phyloP scores from a whole-genome alignment of 1,140 invertebrate species.

The Holcopasites calliopsidis region DNA sequence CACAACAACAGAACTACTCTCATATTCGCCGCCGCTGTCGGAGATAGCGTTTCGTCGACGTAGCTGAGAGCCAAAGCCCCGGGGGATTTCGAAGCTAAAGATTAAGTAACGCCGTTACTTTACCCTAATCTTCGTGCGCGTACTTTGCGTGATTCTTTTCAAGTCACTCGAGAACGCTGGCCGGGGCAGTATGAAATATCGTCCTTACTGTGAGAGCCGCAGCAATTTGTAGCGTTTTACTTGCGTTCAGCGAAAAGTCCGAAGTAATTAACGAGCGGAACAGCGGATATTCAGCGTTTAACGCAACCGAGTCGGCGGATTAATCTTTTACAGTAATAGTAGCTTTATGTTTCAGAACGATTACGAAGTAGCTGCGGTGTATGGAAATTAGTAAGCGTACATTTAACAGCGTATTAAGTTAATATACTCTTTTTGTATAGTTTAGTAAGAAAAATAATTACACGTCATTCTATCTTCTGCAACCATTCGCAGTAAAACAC shows the following conservation, averaged over 20 bases:
- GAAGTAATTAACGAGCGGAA: neutral
- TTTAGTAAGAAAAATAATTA: too few relatives aligned
- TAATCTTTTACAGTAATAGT: too few relatives aligned
- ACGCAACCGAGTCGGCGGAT: too few relatives aligned
- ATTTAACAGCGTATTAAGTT: too few relatives aligned
- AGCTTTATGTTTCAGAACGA: too few relatives aligned
- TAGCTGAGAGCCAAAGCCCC: neutral
- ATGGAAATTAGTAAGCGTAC: too few relatives aligned
- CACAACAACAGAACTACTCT: neutral
- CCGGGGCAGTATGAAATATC: neutral
- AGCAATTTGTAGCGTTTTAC: neutral
- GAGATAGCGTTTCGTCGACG: conserved; percentile 27
- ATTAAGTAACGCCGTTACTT: conserved; percentile 31
- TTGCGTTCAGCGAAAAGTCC: neutral
- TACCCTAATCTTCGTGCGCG: conserved; percentile 16
- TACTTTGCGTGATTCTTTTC: neutral
- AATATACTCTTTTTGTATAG: too few relatives aligned
- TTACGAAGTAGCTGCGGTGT: too few relatives aligned
- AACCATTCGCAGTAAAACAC: too few relatives aligned
- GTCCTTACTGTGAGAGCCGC: too few relatives aligned
- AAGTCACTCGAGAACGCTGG: neutral
- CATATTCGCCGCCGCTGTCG: neutral
- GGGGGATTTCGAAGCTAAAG: neutral
- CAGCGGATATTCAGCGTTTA: too few relatives aligned
- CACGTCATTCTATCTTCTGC: too few relatives aligned